phyloP scores from a whole-genome alignment of 53 echinoderm and acorn worm species.

The Actinopyga echinites region DNA sequence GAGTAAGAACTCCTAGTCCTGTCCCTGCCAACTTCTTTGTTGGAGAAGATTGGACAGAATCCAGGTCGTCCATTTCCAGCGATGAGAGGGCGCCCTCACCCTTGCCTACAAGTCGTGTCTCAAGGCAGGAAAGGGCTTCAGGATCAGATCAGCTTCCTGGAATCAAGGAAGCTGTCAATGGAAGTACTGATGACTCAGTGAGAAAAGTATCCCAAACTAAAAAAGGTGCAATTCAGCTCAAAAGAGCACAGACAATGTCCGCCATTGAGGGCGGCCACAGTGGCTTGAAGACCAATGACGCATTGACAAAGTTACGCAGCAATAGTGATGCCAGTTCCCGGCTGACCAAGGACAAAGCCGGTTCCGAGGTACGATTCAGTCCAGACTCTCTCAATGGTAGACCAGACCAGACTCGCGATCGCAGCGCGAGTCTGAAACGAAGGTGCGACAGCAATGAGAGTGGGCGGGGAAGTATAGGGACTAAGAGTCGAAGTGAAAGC shows the following conservation, averaged over 20 bases:
- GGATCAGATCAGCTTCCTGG: conserved; percentile 63
- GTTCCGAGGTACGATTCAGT: conserved; percentile 63
- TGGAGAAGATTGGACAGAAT: conserved; percentile 32
- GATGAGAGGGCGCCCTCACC: conserved; percentile 62
- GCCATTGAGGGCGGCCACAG: conserved; percentile 66
- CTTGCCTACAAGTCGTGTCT: conserved; percentile 26
- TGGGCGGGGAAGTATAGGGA: conserved; percentile 87
- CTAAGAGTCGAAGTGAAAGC: conserved; percentile 97
- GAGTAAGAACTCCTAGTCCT: conserved; percentile 1
- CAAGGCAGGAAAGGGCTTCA: conserved; percentile 47
- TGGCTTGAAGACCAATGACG: conserved; percentile 57
- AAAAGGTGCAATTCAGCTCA: conserved; percentile 49
- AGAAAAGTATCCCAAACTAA: conserved; percentile 7
- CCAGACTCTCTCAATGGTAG: conserved; percentile 71
- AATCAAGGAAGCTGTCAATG: conserved; percentile 48
- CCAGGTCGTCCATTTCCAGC: conserved; percentile 7
- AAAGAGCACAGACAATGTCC: conserved; percentile 85
- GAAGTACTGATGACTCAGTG: conserved; percentile 2
- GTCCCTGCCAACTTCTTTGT: conserved; percentile 50
- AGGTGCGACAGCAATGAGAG: conserved; percentile 97
- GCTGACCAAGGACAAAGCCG: conserved; percentile 52
- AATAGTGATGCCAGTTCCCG: conserved; percentile 93
- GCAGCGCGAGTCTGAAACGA: conserved; percentile 76
- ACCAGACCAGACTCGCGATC: conserved; percentile 58
- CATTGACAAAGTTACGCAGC: conserved; percentile 78